Conservation (phyloP, 2,888 invertebrate species). For the Craniophora ligustri region DNA sequence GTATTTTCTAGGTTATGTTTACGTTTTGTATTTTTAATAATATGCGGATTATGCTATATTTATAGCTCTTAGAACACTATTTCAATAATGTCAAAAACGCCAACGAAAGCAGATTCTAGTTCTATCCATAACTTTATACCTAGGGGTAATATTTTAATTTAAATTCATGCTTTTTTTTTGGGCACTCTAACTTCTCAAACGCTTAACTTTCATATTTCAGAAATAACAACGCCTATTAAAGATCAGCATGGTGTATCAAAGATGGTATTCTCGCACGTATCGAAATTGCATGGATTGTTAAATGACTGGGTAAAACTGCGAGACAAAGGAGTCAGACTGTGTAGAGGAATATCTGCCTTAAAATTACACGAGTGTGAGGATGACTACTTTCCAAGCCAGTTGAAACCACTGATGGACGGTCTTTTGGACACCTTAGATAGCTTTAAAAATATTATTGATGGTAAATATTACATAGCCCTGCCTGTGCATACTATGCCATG, state of each 20-base stretch:
- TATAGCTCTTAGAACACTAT: background rate
- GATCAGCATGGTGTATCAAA: conserved; percentile 74
- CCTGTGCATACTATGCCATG: too few relatives aligned
- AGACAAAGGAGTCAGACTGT: conserved; percentile 73
- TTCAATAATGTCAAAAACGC: conserved; percentile 68
- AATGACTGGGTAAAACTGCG: conserved; percentile 73
- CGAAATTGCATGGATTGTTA: conserved; percentile 70
- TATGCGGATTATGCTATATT: background rate
- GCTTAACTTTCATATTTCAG: conserved; percentile 63
- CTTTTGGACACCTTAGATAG: conserved; percentile 67
- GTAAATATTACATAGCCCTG: too few relatives aligned
- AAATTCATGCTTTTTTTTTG: background rate
- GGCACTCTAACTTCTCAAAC: background rate
- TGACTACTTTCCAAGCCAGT: conserved; percentile 74
- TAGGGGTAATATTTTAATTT: conserved; percentile 63
- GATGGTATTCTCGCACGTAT: conserved; percentile 77
- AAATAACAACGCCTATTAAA: conserved; percentile 72
- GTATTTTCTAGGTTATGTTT: conserved; percentile 8
- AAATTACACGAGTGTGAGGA: conserved; percentile 75
- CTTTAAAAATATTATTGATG: conserved; percentile 70
- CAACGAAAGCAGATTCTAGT: conserved; percentile 57
- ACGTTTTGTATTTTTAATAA: background rate
- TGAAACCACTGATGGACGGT: conserved; percentile 68
- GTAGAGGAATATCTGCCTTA: conserved; percentile 68
- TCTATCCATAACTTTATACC: conserved; percentile 58